Evolutionary conservation across 2,888 invertebrate species (phyloP), one percentile per base, ranked within the genome.

Genomic region (Creontiades dilutus): DNA sequence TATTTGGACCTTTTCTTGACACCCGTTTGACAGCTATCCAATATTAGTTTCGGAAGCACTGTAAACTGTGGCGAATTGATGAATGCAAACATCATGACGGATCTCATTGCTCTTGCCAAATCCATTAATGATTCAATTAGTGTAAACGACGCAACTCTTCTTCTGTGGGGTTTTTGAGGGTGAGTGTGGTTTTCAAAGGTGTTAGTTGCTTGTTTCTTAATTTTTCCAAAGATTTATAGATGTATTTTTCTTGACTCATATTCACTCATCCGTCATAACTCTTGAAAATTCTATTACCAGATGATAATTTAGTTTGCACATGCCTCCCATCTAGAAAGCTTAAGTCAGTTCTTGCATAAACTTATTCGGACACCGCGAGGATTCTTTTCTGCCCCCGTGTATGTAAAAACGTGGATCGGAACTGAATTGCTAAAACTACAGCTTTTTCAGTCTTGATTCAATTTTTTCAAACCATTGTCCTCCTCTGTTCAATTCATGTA

Each of bases 21-120:
- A 23, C 13, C 52, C 14, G n/a, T 86, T 92, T 92, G 0, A 91
- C 92, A 7, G 90, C 90, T 14, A 89, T 81, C 89, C 89, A 91
- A 19, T 90, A 7, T 2, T 37, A 2, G 7, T 37, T 37, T 7
- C 7, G 37, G 7, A 4, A 37, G 37, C 37, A 37, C n/a, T n/a
- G n/a, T 4, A 37, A 37, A 37, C 7, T 37, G 37, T 4, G 7
- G 2, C 7, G 37, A 37, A n/a, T n/a, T n/a, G 37, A 37, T 4
- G 37, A 37, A 2, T 37, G 37, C 7, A 37, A 4, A 37, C 37
- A 37, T 37, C 3, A 37, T 37, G 7, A 4, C 37, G 7, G 37
- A 7, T 7, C 37, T 37, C 37, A 7, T 37, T 37, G 37, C 2
- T 37, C 3, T 37, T 37, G 37, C 37, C 37, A 37, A 7, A 37